These are phyloP conservation scores for Sphecodes monilicornis DNA, from an alignment of 2,888 invertebrate species.

Conservation along the genomic window DNA sequence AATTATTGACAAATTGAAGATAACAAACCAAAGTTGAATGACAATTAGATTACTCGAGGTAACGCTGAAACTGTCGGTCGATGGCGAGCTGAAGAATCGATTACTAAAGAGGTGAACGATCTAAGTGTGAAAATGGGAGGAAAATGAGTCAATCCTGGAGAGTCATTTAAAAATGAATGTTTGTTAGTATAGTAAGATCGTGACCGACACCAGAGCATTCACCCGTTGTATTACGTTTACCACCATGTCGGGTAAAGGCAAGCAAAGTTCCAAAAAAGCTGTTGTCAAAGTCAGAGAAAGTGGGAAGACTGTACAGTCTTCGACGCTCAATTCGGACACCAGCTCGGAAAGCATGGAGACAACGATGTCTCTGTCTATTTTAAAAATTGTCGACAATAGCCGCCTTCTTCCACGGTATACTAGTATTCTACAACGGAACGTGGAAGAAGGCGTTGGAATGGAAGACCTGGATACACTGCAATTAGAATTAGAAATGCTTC, in stretches of 20 bases:
- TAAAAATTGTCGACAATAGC: slow-evolving; percentile 89
- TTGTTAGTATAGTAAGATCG: slow-evolving; percentile 3
- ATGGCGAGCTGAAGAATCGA: not conserved
- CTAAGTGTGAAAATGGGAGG: slow-evolving; percentile 12
- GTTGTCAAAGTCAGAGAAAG: slow-evolving; percentile 77
- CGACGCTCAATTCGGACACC: slow-evolving; percentile 72
- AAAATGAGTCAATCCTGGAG: slow-evolving; percentile 3
- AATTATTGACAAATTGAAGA: slow-evolving; percentile 3
- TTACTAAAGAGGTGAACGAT: slow-evolving; percentile 9
- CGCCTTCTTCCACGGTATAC: slow-evolving; percentile 88
- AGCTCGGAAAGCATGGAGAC: slow-evolving; percentile 78
- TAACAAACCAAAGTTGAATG: not conserved
- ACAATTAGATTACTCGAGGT: not conserved
- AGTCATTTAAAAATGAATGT: slow-evolving; percentile 27
- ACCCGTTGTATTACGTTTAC: not conserved
- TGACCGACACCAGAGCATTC: not conserved
- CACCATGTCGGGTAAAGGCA: slow-evolving; percentile 82
- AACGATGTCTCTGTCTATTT: slow-evolving; percentile 85
- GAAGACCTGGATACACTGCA: slow-evolving; percentile 96
- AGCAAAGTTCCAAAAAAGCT: slow-evolving; percentile 81
- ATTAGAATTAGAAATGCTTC: slow-evolving; percentile 93
- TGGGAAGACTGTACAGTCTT: slow-evolving; percentile 76
- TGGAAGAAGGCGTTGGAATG: slow-evolving; percentile 92
- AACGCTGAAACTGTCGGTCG: not conserved
- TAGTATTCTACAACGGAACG: slow-evolving; percentile 86